Evolutionary conservation across 53 echinoderm and acorn worm species (phyloP).

Genomic region (Antedon mediterranea): DNA sequence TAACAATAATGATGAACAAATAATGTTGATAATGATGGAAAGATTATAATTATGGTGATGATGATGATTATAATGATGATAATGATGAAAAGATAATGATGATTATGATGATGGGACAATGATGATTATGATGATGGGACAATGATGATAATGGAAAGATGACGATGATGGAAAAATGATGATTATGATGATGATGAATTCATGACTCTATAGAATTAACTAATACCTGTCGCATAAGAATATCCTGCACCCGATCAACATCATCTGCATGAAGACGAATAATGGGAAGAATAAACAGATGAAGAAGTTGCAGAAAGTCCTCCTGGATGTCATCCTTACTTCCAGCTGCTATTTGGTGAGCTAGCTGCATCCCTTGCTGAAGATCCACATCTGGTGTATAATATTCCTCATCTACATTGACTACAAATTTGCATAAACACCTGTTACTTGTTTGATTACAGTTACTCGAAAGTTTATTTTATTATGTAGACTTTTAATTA

Average conservation of each 20-base stretch:
- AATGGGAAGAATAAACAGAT: constrained; percentile 68
- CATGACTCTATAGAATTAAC: not conserved
- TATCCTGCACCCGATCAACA: constrained; percentile 36
- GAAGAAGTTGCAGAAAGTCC: constrained; percentile 53
- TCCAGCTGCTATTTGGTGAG: constrained; percentile 27
- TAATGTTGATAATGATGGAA: not conserved
- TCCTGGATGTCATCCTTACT: constrained; percentile 42
- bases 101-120: not conserved
- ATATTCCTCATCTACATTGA: constrained; percentile 28
- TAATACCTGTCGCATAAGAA: constrained; percentile 34
- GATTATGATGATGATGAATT: too few species aligned
- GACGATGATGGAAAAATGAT: not conserved
- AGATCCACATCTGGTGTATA: constrained; percentile 39
- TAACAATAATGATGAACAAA: too few species aligned
- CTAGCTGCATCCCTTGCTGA: constrained; percentile 30
- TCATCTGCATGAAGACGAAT: constrained; percentile 59
- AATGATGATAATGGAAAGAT: not conserved
- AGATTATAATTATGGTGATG: not conserved
- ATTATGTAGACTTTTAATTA: too few species aligned
- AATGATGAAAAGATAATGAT: not conserved
- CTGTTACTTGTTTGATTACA: too few species aligned
- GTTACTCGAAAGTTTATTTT: too few species aligned
- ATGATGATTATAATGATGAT: not conserved
- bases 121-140: not conserved
- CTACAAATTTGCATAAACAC: not conserved